These are phyloP conservation scores for Sthenelais limicola DNA, from an alignment of 2,888 invertebrate genomes.

Conservation along the genomic window DNA sequence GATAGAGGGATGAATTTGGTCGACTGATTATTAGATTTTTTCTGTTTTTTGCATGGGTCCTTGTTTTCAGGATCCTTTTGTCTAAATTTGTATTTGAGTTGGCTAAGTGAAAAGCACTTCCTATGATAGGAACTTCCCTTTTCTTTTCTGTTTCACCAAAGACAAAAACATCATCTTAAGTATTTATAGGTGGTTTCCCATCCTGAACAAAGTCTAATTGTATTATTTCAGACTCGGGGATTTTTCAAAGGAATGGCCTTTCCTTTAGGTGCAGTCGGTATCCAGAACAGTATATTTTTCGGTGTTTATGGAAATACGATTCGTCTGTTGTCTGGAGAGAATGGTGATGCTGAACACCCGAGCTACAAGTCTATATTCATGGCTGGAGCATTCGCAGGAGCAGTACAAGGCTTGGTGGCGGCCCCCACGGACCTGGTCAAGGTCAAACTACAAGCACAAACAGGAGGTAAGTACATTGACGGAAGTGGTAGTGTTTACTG, in stretches of 20 bases:
- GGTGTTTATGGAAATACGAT: slow-evolving; percentile 77
- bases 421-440: slow-evolving; percentile 82
- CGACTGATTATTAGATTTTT: too few relatives aligned
- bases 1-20: too few relatives aligned
- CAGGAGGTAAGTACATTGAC: too few relatives aligned
- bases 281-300: slow-evolving; percentile 80
- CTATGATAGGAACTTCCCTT: too few relatives aligned
- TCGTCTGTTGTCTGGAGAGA: slow-evolving; percentile 59
- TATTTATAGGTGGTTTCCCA: too few relatives aligned
- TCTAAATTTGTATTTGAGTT: too few relatives aligned
- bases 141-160: too few relatives aligned
- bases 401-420: slow-evolving; percentile 76
- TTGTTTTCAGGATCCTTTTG: too few relatives aligned
- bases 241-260: slow-evolving; percentile 76
- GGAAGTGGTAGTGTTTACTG: too few relatives aligned
- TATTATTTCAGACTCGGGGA: slow-evolving; percentile 45
- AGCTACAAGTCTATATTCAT: slow-evolving; percentile 73
- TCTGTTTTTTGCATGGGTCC: too few relatives aligned
- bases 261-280: slow-evolving; percentile 79
- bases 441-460: slow-evolving; percentile 77
- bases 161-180: too few relatives aligned
- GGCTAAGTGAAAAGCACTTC: too few relatives aligned
- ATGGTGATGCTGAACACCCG: slow-evolving; percentile 1
- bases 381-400: slow-evolving; percentile 78
- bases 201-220: not conserved